Base-by-base conservation (phyloP, 2,888 invertebrate species). In the Rotaria sp. region DNA sequence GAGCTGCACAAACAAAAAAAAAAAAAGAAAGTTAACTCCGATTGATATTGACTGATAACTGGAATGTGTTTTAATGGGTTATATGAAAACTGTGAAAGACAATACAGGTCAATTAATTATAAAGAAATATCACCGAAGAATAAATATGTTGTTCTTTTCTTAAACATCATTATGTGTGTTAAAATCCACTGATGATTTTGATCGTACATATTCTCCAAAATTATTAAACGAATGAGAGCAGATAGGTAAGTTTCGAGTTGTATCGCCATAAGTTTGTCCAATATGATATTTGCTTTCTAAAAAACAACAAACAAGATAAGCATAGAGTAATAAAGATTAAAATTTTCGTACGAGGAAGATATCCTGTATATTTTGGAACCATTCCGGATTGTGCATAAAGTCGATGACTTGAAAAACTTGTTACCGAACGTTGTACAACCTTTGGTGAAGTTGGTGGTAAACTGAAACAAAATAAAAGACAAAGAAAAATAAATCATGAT, bases 291-390 rank as follows among this genome's bases (percentile, higher is more conserved):
- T 87, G 55, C 89, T 88, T 86, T 90, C 91, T 91, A 89, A 84
- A 89, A 89, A 87, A 75, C 21, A 48, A 84, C 30, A 59, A 48
- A 74, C 84, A 85, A 88, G 11, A 30, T 2, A 13, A 67, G 0
- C 15, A 52, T 41, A 67, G 35, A 59, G 4, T 21, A 7, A 24
- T 24, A 50, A 50, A 15, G 24, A 24, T 24, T 24, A 10, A 50
- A 18, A 18, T 52, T 52, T 24, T 24, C n/a, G 1, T 67, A 67
- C 30, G 67, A 35, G n/a, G 55, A 48, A 90, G 89, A 87, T 90
- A 90, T 87, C 91, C 91, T 10, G 91, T 91, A 88, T 91, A 91
- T 87, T 90, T 90, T 18, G 91, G 91, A 41, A 91, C 89, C 91
- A 91, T 91, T 10, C 91, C 91, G 86, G 87, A 85, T 87, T 87